Conservation (phyloP, 2,113 vertebrate species). For the Macrotis lagotis region DNA sequence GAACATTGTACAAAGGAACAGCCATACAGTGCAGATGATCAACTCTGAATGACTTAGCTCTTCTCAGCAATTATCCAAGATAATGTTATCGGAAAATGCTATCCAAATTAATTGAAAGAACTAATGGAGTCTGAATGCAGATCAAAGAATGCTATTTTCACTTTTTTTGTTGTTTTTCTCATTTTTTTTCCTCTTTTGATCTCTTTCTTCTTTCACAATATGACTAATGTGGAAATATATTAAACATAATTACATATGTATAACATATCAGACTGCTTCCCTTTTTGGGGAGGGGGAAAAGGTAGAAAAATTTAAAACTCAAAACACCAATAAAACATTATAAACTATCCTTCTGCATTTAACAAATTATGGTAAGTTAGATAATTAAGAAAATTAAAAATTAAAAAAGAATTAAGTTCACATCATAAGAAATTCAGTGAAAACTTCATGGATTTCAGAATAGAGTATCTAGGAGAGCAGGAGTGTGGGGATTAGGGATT, state of each 20-base stretch:
- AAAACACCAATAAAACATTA: no score
- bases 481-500: not conserved
- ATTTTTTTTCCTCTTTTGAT: not conserved
- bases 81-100: not conserved
- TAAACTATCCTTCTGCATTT: no score
- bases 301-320: not conserved
- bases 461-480: not conserved
- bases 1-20: not conserved
- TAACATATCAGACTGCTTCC: not conserved
- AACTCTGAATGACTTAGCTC: not conserved
- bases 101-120: not conserved
- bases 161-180: no score
- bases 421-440: not conserved
- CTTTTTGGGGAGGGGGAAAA: not conserved
- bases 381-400: not conserved
- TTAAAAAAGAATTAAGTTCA: not conserved
- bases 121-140: not conserved
- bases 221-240: not conserved
- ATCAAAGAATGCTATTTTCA: not conserved
- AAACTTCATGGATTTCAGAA: not conserved
- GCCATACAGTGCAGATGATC: no score
- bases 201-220: not conserved
- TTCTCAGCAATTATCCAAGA: not conserved
- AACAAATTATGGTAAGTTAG: no score
- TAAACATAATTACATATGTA: not conserved